phyloP scores from a whole-genome alignment of 2,797 vertebrate species.

The Ptychobarbus kaznakovi region DNA sequence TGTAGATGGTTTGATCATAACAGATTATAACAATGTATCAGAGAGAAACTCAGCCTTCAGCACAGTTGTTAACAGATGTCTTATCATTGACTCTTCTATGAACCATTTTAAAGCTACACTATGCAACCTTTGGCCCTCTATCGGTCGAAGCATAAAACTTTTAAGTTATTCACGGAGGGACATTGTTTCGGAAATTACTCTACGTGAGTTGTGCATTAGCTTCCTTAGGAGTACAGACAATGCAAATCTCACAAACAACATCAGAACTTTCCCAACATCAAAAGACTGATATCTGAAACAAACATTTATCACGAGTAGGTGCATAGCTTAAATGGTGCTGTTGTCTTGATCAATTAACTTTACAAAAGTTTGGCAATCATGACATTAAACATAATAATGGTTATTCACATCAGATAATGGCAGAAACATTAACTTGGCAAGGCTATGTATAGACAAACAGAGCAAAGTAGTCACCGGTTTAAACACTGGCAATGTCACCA shows the following conservation, averaged over 20 bases:
- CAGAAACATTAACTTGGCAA: neutral
- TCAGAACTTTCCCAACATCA: neutral
- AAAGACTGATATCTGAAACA: neutral
- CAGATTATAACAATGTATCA: slow-evolving; percentile 77
- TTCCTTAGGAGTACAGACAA: neutral
- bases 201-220: neutral
- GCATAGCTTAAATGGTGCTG: neutral
- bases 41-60: slow-evolving; percentile 71
- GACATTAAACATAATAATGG: neutral
- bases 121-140: no score
- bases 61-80: slow-evolving; percentile 55
- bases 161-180: neutral
- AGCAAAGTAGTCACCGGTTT: neutral
- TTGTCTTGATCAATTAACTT: neutral
- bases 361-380: neutral
- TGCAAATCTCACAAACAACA: neutral
- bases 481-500: neutral
- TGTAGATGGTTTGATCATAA: slow-evolving; percentile 70
- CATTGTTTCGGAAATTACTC: neutral
- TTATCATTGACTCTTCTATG: no score
- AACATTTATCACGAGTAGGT: neutral
- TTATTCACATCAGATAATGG: neutral
- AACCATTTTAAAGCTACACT: neutral
- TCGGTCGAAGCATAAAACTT: neutral
- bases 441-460: neutral